Base-by-base conservation (phyloP, 2,113 vertebrate species). In the Mystacornis crossleyi region DNA sequence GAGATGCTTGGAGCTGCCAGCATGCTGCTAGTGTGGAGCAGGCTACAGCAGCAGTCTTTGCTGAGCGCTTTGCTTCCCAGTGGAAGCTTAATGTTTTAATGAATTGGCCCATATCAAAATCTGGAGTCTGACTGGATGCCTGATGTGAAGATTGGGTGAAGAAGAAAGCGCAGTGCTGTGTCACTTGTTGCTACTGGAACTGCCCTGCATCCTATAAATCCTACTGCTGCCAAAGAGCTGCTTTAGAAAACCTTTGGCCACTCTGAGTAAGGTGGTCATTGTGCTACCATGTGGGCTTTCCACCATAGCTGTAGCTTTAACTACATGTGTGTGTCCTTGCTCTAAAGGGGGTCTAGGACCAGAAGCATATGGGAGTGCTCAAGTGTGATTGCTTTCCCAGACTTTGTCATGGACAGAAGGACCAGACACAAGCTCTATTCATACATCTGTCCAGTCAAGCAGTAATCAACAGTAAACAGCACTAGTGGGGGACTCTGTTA, bases 311-410 rank as follows among this genome's bases (percentile, higher is more conserved):
- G 43, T 20, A 60, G 70, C 85, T 95, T 51, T 81, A 70, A 69
- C 54, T 54, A 6, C 4, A 8, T 1, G 0, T 42, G 34, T 70
- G 43, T 84, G 67, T 60, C 25, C 55, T 87, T 10, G 4, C 73
- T 66, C 24, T 61, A 71, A 40, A 84, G 73, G 61, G 72, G 57
- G 60, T 71, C 72, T 36, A 58, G 40, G 71, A 70, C 25, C 50
- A 93, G 47, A 40, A 47, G 83, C 53, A 48, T 78, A 57, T 75
- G 66, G 61, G 77, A 91, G 21, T n/a, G 78, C 66, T 94, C 58
- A 57, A 74, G n/a, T 25, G 66, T 77, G 74, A 87, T 90, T 93
- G 78, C 58, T 90, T 96, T 96, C 88, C 73, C 91, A 90, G 73
- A 42, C 50, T 89, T 94, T 85, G 61, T 83, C 40, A 26, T 26